A percentile compares a stretch with the other conserved stretches of the same genome.
Conservation (phyloP, 2,113 vertebrate species). For the Peromyscus californicus region DNA sequence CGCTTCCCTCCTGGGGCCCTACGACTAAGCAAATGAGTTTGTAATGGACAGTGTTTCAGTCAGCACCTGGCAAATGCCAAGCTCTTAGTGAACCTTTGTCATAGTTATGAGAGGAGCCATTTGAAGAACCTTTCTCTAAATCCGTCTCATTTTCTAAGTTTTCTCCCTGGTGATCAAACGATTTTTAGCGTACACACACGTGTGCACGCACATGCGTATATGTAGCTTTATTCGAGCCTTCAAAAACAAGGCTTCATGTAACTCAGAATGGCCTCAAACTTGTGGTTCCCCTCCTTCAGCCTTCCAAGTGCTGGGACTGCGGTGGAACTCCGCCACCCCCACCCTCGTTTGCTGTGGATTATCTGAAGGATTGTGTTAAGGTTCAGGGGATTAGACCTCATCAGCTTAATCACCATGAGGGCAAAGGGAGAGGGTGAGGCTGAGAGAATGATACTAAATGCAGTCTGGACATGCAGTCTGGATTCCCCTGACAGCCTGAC, state of each 20-base stretch:
- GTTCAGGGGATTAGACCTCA: conserved; percentile 14
- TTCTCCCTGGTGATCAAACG: background rate
- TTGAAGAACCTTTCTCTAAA: conserved; percentile 18
- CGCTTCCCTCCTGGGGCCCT: background rate
- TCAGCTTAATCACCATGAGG: background rate
- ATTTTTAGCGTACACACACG: background rate
- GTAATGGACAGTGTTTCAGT: background rate
- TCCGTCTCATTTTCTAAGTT: conserved; percentile 21
- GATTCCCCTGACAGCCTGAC: background rate
- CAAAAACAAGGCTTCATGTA: background rate
- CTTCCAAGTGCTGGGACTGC: background rate
- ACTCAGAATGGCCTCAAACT: background rate
- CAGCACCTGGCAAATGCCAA: background rate
- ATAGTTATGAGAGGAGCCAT: background rate
- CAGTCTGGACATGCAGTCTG: too few species aligned
- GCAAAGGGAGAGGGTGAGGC: background rate
- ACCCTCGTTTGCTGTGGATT: conserved; percentile 15
- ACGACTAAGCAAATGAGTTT: background rate
- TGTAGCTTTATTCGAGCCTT: background rate
- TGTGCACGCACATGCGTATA: too few species aligned
- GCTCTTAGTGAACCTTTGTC: background rate
- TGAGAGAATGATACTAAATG: background rate
- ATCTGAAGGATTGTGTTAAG: background rate
- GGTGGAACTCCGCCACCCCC: background rate
- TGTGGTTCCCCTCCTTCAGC: background rate